Base-by-base conservation (phyloP, 2,888 invertebrate species). In the Halictus quadricinctus region DNA sequence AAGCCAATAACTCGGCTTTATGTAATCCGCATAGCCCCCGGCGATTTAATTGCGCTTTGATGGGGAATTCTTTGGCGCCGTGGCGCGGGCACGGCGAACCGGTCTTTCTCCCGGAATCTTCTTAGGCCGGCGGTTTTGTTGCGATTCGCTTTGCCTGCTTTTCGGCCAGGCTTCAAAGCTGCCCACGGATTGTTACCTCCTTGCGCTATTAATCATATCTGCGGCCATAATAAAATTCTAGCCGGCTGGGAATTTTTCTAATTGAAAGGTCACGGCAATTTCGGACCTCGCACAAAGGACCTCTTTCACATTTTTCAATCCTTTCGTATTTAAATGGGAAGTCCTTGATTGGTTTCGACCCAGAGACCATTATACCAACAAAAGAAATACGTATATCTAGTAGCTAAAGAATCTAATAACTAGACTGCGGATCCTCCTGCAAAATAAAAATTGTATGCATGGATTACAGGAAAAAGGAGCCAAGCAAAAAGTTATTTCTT, bases 11-110 rank as follows among this genome's bases (percentile, higher is more conserved):
- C 88, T 81, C 79, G 76, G 69, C 81, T 80, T 81, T 83, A 81
- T 87, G 87, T 85, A 87, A 85, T 83, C 85, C 81, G 64, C 79
- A 60, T 79, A 72, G 87, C 87, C 87, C 50, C 66, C 58, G 80
- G 88, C 87, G 79, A 81, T 88, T 88, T 88, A 86, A 88, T 87
- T 88, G 88, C 79, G 72, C 88, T 88, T 88, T 87, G 88, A 88
- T 85, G 85, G 70, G 70, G 85, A 80, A 88, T 88, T 88, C 87
- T 88, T 88, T 82, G 83, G 70, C 73, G 79, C 79, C 72, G 78
- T n/a, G n/a, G 58, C n/a, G 58, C n/a, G 12, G 36, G 5, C n/a
- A 58, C 73, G 76, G 81, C 60, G 86, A 82, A 81, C 81, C 78
- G 72, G 60, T 81, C 78, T 64, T 29, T 64, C 64, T 64, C 29